Evolutionary conservation across 2,113 vertebrate species (phyloP), one percentile per base, ranked within the genome.

Genomic region (Cinclus cinclus): DNA sequence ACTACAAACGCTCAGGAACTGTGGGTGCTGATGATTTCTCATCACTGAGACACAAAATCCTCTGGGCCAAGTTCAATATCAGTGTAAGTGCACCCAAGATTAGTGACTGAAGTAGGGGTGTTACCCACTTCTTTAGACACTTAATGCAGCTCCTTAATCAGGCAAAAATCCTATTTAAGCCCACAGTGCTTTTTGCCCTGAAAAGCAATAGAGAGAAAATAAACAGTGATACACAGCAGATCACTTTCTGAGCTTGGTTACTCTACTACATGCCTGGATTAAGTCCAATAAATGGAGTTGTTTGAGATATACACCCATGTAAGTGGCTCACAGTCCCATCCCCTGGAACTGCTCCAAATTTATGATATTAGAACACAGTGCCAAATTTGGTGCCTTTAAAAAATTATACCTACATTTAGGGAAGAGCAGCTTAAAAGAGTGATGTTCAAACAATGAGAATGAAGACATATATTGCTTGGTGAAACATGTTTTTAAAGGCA

Each of bases 241-340:
- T 63, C 90, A 52, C 83, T 77, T 85, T 81, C 79, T 41, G 93
- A 90, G 88, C 83, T 87, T 30, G 1, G 52, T 60, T 92, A 90
- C 92, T 90, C 73, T 94, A 94, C 95, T 95, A 94, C 42, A 94
- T 4, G 83, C 53, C 83, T 97, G 95, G 95, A 94, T 63, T 78
- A 76, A 65, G 70, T 87, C 96, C 92, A 96, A 95, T 75, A 91
- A 95, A 92, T 71, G 25, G 91, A 94, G 94, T 94, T 94, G 94
- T 87, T 94, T 75, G 73, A 94, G 95, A 92, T 82, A 94, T 79
- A 95, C 91, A 89, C 63, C 69, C 91, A 92, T 97, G 73, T 89
- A 78, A 94, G 77, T 84, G 94, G 91, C 83, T 96, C 94, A 87
- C 89, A 95, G 73, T 77, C 69, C 78, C 2, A 9, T 93, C 93